Percentiles rank a stretch among this genome's conserved stretches.
These are phyloP conservation scores for Plectrocnemia conspersa DNA, from an alignment of 1,140 invertebrate species.

Conservation along the genomic window DNA sequence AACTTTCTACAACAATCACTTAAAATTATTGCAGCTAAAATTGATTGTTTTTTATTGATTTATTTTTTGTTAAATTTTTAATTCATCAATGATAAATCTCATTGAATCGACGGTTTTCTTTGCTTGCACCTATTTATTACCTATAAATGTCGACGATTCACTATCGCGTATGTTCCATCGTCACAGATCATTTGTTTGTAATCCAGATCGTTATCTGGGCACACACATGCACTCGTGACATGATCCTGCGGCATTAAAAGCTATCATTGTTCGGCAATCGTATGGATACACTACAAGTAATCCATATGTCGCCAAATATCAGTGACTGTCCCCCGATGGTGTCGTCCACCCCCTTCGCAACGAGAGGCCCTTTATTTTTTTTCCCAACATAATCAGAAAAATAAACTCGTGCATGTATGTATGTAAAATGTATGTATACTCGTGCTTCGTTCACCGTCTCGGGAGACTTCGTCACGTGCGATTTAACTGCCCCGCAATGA, in stretches of 20 bases:
- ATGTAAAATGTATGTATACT: background rate
- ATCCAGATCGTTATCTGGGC: no score
- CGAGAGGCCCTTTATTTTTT: no score
- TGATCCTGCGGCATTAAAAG: conserved; percentile 9
- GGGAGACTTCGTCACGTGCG: conserved; percentile 20
- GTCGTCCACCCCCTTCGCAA: background rate
- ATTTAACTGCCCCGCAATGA: conserved; percentile 19
- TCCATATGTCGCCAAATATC: conserved; percentile 21
- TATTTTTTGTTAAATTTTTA: conserved; percentile 1
- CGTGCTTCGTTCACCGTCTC: background rate
- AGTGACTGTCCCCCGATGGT: conserved; percentile 2
- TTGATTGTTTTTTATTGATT: no score
- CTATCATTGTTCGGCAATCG: conserved; percentile 15
- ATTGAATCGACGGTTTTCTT: background rate
- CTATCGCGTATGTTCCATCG: no score
- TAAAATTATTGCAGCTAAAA: no score
- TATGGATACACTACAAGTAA: conserved; percentile 10
- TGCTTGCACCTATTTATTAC: conserved; percentile 1
- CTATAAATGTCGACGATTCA: conserved; percentile 3
- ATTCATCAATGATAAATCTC: background rate
- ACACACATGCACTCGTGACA: background rate
- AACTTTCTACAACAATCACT: no score
- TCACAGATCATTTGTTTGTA: no score
- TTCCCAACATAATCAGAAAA: background rate
- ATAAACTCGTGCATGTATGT: background rate